phyloP scores from a whole-genome alignment of 2,888 invertebrate species.

The Dioctria rufipes region DNA sequence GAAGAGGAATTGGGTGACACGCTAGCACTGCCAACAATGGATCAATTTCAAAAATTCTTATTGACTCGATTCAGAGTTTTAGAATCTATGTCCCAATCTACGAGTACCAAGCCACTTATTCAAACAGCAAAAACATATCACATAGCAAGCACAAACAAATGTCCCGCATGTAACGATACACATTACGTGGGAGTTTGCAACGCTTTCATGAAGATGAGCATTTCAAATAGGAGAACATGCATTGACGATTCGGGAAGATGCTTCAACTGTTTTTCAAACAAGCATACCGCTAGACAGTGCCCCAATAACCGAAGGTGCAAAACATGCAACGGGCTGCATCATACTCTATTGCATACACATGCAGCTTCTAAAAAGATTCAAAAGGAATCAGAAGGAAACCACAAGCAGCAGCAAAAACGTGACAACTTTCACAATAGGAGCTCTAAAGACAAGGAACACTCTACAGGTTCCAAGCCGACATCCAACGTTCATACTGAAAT shows the following conservation, averaged over 20 bases:
- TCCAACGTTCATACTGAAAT: not conserved
- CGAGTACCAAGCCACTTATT: not conserved
- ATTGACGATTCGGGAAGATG: not conserved
- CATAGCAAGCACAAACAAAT: no score
- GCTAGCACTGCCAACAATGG: no score
- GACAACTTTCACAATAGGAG: not conserved
- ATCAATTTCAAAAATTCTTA: no score
- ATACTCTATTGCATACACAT: conserved; percentile 1
- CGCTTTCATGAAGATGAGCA: no score
- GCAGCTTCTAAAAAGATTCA: no score
- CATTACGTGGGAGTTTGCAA: no score
- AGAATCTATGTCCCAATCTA: not conserved
- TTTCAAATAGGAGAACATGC: not conserved
- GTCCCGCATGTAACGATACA: no score
- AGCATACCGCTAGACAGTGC: not conserved
- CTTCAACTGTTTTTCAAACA: not conserved
- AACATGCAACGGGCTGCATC: not conserved
- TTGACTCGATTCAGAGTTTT: not conserved
- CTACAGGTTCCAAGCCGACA: not conserved
- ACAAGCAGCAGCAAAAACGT: not conserved
- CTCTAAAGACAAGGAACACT: not conserved
- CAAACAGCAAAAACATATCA: no score
- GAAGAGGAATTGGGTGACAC: no score
- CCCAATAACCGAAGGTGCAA: not conserved
- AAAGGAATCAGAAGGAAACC: no score